Conservation (phyloP, 1,140 invertebrate species). For the Drosophila cardini region DNA sequence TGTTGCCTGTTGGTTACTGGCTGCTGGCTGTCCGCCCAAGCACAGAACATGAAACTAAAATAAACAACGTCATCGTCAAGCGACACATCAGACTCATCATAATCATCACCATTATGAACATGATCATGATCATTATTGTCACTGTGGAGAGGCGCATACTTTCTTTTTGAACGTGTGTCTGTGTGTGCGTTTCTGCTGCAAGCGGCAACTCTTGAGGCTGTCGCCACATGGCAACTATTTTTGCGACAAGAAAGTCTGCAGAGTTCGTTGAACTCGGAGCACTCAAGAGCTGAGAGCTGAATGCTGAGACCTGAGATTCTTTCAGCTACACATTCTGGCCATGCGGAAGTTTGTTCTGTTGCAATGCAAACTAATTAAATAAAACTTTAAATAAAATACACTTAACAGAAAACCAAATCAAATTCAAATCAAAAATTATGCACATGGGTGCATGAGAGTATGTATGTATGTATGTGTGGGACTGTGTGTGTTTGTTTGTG, state of each 20-base stretch:
- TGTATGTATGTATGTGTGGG: too few relatives aligned
- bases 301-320: constrained; percentile 14
- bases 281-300: constrained; percentile 11
- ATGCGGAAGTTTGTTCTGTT: constrained; percentile 58
- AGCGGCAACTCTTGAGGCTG: constrained; percentile 42
- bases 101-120: constrained; percentile 20
- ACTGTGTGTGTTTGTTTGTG: not conserved
- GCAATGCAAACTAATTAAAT: constrained; percentile 40
- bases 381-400: constrained; percentile 45
- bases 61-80: constrained; percentile 60
- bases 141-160: constrained; percentile 23
- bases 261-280: constrained; percentile 64
- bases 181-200: constrained; percentile 30
- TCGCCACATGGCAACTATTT: constrained; percentile 76
- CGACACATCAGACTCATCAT: constrained; percentile 11
- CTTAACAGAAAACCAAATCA: constrained; percentile 27
- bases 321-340: not conserved
- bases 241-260: constrained; percentile 65
- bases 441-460: too few relatives aligned
- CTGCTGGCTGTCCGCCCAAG: constrained; percentile 70
- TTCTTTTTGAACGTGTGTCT: not conserved
- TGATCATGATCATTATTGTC: constrained; percentile 30
- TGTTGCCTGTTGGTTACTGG: not conserved
- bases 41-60: constrained; percentile 77
- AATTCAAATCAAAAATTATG: constrained; percentile 29